Evolutionary conservation across 1,140 invertebrate genomes (phyloP), one percentile per base, ranked within the genome.

Genomic region (Drosophila elegans): DNA sequence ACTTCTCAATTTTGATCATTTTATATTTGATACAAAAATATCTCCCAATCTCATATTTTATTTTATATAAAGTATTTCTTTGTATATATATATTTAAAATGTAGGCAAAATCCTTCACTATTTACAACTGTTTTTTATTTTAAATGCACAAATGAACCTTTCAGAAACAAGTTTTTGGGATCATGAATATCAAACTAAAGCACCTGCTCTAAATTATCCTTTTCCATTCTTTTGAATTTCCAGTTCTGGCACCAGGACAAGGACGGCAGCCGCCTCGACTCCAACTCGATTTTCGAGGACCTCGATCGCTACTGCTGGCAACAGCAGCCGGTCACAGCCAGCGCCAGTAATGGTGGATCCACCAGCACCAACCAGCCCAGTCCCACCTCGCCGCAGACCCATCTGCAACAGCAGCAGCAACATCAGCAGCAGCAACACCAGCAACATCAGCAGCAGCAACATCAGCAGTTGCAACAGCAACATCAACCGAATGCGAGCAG

Each of bases 261-360:
- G 92, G 93, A 96, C 92, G 93, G 74, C 53, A 93, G 95, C 88
- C 92, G 95, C 85, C 92, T 96, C 84, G 95, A 97, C 93, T 94
- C 94, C 21, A 91, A 54, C 55, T 94, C 95, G 34, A 95, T 97
- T 53, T 93, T 97, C 71, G 96, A 97, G 91, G 96, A 97, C 90
- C 93, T 97, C 34, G 96, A 96, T 90, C 96, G 96, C 79, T 96
- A 95, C 91, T 96, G 95, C 78, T 97, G 96, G 96, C 95, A 93
- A 57, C 94, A 94, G 91, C 94, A 95, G 48, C 93, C 93, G 27
- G 94, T 94, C 59, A 93, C 93, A n/a, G 91, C 93, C 32, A 93
- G 75, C 52, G 64, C 61, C 32, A 52, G 59, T 11, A 64, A 80
- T 45, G 68, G 66, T 10, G 79, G 91, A 93, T 29, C 93, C 92